A percentile compares a stretch with the other conserved stretches of the same genome.
phyloP scores from a whole-genome alignment of 2,888 invertebrate species.

The Melieria omissa region DNA sequence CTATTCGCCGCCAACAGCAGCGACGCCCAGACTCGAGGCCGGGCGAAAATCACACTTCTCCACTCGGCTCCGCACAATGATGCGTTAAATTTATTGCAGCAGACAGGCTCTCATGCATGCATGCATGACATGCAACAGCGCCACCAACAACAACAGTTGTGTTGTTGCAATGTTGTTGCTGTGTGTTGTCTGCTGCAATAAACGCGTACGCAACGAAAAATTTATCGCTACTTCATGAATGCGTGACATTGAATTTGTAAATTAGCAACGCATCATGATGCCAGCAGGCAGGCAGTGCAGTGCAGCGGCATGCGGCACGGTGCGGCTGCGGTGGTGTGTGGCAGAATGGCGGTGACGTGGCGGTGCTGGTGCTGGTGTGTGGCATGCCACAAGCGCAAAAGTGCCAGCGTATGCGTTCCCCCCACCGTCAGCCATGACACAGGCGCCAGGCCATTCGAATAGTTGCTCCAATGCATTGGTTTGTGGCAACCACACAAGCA shows the following conservation, averaged over 20 bases:
- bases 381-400: constrained; percentile 2
- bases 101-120: constrained; percentile 25
- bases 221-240: constrained; percentile 60
- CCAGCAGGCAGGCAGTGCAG: neutral
- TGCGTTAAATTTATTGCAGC: constrained; percentile 39
- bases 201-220: constrained; percentile 40
- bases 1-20: too few species aligned
- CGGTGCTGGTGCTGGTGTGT: neutral
- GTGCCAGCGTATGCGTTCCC: neutral
- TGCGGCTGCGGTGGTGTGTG: neutral
- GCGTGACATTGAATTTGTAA: constrained; percentile 62
- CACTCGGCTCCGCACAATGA: constrained; percentile 17
- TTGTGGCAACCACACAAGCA: neutral
- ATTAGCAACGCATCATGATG: constrained; percentile 52
- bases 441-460: constrained; percentile 25
- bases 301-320: neutral
- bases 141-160: neutral
- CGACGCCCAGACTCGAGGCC: too few species aligned
- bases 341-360: neutral
- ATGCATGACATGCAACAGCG: constrained; percentile 9
- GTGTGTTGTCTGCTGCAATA: neutral
- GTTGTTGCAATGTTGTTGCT: constrained; percentile 1
- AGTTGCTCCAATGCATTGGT: constrained; percentile 8
- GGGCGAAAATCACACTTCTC: too few species aligned
- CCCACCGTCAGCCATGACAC: constrained; percentile 7